These are phyloP conservation scores for Odontomyia ornata DNA, from an alignment of 2,888 invertebrate genomes.

Conservation along the genomic window DNA sequence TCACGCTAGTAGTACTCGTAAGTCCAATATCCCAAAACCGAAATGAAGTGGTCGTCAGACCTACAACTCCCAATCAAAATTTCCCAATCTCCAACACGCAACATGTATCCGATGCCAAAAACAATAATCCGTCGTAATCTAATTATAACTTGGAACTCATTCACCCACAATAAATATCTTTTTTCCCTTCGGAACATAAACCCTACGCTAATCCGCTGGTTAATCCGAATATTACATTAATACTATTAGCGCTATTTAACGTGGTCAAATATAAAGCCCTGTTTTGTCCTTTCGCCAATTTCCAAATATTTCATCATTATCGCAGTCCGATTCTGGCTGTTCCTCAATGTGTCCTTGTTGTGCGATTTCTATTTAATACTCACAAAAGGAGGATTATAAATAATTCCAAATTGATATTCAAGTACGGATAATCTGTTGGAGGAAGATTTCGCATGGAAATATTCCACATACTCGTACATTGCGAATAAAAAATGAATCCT, in stretches of 20 bases:
- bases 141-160: conserved; percentile 6
- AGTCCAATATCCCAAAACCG: too few species aligned
- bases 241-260: conserved; percentile 29
- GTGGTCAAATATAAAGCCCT: not conserved
- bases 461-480: not conserved
- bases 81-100: too few species aligned
- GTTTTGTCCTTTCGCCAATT: conserved; percentile 23
- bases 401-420: conserved; percentile 44
- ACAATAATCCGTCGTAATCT: conserved; percentile 6
- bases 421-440: conserved; percentile 24
- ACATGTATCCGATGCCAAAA: not conserved
- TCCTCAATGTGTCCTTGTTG: not conserved
- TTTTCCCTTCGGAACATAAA: conserved; percentile 12
- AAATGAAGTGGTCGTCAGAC: too few species aligned
- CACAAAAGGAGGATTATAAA: conserved; percentile 40
- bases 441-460: not conserved
- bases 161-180: conserved; percentile 4
- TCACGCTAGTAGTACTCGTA: too few species aligned
- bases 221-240: conserved; percentile 40
- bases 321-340: not conserved
- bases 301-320: not conserved
- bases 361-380: not conserved
- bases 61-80: too few species aligned
- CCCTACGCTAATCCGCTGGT: conserved; percentile 20
- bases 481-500: not conserved